Conservation (phyloP, 2,888 invertebrate genomes). For the Tetheella fluctuosa region DNA sequence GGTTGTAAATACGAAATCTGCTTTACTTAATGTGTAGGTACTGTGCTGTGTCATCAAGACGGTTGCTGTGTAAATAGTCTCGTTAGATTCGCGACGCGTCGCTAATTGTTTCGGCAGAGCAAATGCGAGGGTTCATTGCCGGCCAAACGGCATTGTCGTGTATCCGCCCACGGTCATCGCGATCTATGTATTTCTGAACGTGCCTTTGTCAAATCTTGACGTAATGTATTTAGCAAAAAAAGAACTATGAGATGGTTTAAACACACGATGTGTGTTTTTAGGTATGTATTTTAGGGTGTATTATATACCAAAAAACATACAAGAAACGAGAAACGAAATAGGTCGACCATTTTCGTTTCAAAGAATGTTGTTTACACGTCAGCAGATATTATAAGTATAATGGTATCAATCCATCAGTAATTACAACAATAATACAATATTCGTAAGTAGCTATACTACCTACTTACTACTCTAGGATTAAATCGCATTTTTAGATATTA, state of each 20-base stretch:
- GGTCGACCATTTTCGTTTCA: too few relatives aligned
- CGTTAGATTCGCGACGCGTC: slow-evolving; percentile 63
- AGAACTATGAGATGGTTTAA: neutral
- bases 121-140: slow-evolving; percentile 81
- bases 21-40: slow-evolving; percentile 20
- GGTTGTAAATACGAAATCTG: slow-evolving; percentile 19
- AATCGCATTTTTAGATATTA: too few relatives aligned
- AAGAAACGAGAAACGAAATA: neutral
- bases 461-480: neutral
- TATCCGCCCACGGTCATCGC: slow-evolving; percentile 52
- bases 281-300: too few relatives aligned
- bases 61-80: slow-evolving; percentile 52
- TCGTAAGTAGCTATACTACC: neutral
- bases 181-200: slow-evolving; percentile 33
- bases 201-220: slow-evolving; percentile 19
- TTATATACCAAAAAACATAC: too few relatives aligned
- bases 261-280: neutral
- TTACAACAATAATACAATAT: neutral
- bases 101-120: slow-evolving; percentile 80
- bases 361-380: neutral
- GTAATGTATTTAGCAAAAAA: slow-evolving; percentile 15
- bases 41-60: slow-evolving; percentile 31
- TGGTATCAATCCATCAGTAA: slow-evolving; percentile 1
- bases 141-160: slow-evolving; percentile 67
- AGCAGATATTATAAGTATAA: neutral